Evolutionary conservation across 2,888 invertebrate genomes (phyloP), one percentile per base, ranked within the genome.

Genomic region (Anthophora plumipes): DNA sequence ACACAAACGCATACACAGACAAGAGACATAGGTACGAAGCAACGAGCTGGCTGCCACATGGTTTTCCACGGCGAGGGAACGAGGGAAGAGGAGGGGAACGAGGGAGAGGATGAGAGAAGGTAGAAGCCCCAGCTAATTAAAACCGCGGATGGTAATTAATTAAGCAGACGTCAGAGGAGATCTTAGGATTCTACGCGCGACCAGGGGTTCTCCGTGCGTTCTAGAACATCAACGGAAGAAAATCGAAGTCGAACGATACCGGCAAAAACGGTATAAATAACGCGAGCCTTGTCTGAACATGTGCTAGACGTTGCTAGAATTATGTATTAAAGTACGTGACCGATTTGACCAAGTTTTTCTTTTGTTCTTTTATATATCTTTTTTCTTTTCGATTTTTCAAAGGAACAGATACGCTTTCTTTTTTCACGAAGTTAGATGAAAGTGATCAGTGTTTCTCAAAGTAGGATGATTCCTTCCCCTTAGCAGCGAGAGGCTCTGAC

Each of bases 81-180:
- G 85, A 83, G 69, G 52, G 69, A 59, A 57, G 14, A 61, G 43
- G 59, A 52, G 43, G 71, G 50, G 43, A 50, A 31, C 55, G 63
- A 74, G 59, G 31, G 31, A 63, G 85, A 72, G 84, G 63, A 74
- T 72, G 80, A 22, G 80, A 60, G 89, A 85, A 82, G 85, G 85
- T 87, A 83, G 88, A 77, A 89, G 84, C 82, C 85, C 88, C 88
- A 85, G 92, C 92, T 93, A 93, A 93, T 93, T 93, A 93, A 93
- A 93, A 93, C 92, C 93, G 90, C 91, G 92, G 92, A 93, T 92
- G 90, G 92, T 93, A 92, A 93, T 93, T 92, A 93, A 93, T 93
- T 93, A 92, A 93, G 92, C 92, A 91, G 90, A 91, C 90, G 92
- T 91, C 91, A 91, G 92, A 87, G 85, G 89, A 91, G 91, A 90